Evolutionary conservation across 2,113 vertebrate genomes (phyloP).

Genomic region (Hiodon alosoides): DNA sequence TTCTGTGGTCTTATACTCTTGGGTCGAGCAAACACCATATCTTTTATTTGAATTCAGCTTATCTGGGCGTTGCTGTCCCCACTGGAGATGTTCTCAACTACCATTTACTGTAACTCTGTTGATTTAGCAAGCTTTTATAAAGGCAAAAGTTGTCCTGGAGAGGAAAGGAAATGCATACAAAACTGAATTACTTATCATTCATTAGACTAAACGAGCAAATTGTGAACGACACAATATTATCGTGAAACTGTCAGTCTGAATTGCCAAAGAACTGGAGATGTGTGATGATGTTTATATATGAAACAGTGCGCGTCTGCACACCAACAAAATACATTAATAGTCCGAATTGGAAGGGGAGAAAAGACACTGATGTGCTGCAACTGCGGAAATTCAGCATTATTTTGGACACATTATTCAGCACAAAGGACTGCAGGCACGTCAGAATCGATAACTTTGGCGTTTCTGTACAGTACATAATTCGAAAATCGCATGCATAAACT

Average conservation of each 20-base stretch:
- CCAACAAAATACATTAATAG: no score
- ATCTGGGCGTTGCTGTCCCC: constrained; percentile 46
- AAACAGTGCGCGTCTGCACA: no score
- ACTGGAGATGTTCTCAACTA: constrained; percentile 38
- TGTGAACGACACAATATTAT: no score
- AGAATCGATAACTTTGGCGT: constrained; percentile 2
- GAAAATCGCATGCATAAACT: not conserved
- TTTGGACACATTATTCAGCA: not conserved
- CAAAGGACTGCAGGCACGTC: constrained; percentile 2
- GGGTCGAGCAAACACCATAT: constrained; percentile 17
- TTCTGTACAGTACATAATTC: not conserved
- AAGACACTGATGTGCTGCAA: not conserved
- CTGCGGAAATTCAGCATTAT: not conserved
- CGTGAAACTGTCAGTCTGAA: no score
- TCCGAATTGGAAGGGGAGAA: not conserved
- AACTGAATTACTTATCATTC: constrained; percentile 8
- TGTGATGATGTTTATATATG: no score
- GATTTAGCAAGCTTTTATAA: constrained; percentile 18
- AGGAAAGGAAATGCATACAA: constrained; percentile 28
- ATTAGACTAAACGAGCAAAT: not conserved
- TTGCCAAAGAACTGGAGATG: no score
- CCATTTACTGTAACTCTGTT: constrained; percentile 12
- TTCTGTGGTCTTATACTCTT: constrained; percentile 16
- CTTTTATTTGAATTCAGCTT: constrained; percentile 9
- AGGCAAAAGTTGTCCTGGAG: constrained; percentile 37